phyloP scores from a whole-genome alignment of 2,888 invertebrate genomes.

The Volucella bombylans region DNA sequence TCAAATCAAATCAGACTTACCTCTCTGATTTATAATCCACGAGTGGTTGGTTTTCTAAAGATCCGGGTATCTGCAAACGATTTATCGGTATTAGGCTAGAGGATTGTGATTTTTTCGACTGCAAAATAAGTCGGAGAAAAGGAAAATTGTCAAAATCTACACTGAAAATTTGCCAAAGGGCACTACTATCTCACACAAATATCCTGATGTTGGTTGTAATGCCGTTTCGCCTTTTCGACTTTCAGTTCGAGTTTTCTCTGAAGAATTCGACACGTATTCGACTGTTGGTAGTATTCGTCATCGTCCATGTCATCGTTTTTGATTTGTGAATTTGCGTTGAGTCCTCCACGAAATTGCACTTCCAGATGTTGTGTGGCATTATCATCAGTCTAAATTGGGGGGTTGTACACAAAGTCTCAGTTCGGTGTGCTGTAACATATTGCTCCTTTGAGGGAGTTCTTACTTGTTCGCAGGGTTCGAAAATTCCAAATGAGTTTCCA shows the following conservation, averaged over 20 bases:
- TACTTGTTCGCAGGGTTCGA: conserved; percentile 39
- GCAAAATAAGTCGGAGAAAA: not conserved
- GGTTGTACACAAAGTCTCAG: not conserved
- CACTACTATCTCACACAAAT: conserved; percentile 76
- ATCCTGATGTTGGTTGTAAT: conserved; percentile 81
- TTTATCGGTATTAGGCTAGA: conserved; percentile 81
- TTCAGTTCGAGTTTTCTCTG: conserved; percentile 82
- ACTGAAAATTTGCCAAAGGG: conserved; percentile 37
- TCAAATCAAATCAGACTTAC: conserved; percentile 55
- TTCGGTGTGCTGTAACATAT: not conserved
- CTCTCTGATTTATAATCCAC: conserved; percentile 82
- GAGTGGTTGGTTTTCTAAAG: conserved; percentile 80
- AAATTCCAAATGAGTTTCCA: conserved; percentile 26
- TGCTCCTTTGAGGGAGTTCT: conserved; percentile 8
- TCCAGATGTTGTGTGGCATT: conserved; percentile 53
- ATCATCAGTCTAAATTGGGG: conserved; percentile 19
- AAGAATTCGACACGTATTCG: conserved; percentile 82
- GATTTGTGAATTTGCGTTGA: conserved; percentile 3
- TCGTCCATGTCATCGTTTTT: conserved; percentile 18
- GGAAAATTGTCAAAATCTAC: not conserved
- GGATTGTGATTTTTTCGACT: conserved; percentile 79
- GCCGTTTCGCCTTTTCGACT: conserved; percentile 82
- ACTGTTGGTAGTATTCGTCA: conserved; percentile 75
- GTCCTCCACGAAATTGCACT: conserved; percentile 48
- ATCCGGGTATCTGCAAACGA: conserved; percentile 81